phyloP scores from a whole-genome alignment of 2,888 invertebrate genomes.

The Adelphocoris suturalis region DNA sequence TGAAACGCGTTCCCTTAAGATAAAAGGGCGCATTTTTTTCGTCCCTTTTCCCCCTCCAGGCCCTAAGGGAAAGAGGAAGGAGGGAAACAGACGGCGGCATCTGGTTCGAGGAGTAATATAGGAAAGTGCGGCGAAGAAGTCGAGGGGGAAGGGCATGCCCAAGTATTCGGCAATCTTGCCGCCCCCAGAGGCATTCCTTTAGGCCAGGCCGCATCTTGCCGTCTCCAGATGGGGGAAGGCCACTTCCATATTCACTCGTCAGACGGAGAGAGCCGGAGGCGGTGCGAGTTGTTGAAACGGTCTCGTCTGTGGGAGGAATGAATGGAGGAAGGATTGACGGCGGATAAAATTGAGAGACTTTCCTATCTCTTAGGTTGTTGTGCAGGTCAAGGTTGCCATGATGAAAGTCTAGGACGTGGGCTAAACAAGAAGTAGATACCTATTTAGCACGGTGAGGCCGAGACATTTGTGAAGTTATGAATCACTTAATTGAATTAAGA shows the following conservation, averaged over 20 bases:
- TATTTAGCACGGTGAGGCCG: too few relatives aligned
- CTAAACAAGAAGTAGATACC: too few relatives aligned
- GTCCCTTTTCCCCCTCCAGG: not conserved
- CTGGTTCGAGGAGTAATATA: constrained; percentile 34
- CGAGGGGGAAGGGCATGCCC: not conserved
- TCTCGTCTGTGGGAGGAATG: not conserved
- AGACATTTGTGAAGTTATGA: too few relatives aligned
- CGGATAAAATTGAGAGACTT: not conserved
- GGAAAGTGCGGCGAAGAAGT: not conserved
- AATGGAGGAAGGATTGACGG: not conserved
- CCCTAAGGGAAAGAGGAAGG: not conserved
- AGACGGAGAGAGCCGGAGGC: not conserved
- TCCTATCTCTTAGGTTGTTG: not conserved
- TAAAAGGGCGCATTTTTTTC: constrained; percentile 30
- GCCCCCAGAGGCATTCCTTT: constrained; percentile 16
- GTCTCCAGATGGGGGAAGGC: not conserved
- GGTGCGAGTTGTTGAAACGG: not conserved
- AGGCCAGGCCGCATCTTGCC: not conserved
- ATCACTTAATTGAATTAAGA: too few relatives aligned
- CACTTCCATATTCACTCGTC: not conserved
- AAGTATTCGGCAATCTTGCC: constrained; percentile 37
- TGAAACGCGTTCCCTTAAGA: constrained; percentile 34
- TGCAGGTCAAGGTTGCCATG: not conserved
- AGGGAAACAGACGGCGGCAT: constrained; percentile 6
- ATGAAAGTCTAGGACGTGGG: not conserved